These are phyloP conservation scores for Stegana nigrithorax DNA, from an alignment of 2,888 invertebrate genomes.

Conservation along the genomic window DNA sequence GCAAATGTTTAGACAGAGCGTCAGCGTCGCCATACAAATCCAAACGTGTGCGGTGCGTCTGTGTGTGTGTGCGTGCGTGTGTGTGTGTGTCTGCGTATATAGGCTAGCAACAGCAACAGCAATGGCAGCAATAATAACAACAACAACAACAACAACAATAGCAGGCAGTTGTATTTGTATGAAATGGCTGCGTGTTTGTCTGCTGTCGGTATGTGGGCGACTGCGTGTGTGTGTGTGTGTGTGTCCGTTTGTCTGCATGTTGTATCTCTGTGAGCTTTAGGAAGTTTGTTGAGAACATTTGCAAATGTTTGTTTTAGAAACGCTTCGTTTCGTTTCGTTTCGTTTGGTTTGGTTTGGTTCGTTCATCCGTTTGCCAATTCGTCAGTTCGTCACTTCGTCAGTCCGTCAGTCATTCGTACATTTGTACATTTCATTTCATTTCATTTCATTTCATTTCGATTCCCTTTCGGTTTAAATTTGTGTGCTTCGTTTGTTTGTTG, in stretches of 20 bases:
- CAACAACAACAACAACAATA: too few relatives aligned
- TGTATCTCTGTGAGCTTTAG: slow-evolving; percentile 29
- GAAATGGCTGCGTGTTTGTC: background rate
- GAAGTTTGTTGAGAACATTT: slow-evolving; percentile 59
- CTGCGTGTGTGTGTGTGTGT: background rate
- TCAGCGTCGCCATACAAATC: background rate
- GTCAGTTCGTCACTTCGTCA: slow-evolving; percentile 17
- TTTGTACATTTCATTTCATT: background rate
- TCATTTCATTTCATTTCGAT: slow-evolving; percentile 14
- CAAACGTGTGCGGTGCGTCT: background rate
- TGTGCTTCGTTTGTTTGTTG: slow-evolving; percentile 9
- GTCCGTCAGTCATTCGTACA: background rate
- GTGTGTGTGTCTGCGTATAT: background rate
- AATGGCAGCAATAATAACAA: too few relatives aligned
- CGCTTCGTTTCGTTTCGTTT: slow-evolving; percentile 50
- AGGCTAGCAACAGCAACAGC: too few relatives aligned
- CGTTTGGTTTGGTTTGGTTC: slow-evolving; percentile 37
- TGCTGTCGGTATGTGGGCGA: background rate
- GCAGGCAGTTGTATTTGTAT: too few relatives aligned
- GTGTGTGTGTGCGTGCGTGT: background rate
- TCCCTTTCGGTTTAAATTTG: slow-evolving; percentile 15
- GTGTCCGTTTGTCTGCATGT: background rate
- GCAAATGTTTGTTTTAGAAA: slow-evolving; percentile 61
- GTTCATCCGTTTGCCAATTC: slow-evolving; percentile 23
- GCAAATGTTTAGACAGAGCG: slow-evolving; percentile 1